Evolutionary conservation across 2,888 invertebrate species (phyloP).

Genomic region (Meteorus colon): DNA sequence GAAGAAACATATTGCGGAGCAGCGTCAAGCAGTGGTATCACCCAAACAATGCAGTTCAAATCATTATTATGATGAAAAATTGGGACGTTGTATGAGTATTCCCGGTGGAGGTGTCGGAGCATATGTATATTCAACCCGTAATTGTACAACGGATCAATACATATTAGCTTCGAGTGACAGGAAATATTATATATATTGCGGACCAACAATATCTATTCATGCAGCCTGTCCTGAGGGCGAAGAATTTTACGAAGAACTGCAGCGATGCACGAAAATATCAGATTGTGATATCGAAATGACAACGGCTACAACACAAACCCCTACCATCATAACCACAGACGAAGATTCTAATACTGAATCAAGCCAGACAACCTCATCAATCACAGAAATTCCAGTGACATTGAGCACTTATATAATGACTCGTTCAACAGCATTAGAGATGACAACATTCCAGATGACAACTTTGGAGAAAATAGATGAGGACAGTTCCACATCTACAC

Average conservation of each 20-base stretch:
- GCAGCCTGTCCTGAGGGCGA: not conserved
- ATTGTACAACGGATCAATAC: not conserved
- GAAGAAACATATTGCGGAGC: not conserved
- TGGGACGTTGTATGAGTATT: conserved; percentile 63
- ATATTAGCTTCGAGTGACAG: too few species aligned
- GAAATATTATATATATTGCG: not conserved
- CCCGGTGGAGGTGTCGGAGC: conserved; percentile 70
- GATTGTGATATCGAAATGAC: not conserved
- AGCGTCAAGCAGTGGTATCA: not conserved
- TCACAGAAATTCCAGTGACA: not conserved
- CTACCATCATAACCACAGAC: not conserved
- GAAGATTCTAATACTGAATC: not conserved
- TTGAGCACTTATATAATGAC: not conserved
- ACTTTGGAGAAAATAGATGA: not conserved
- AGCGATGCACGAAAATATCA: not conserved
- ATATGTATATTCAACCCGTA: not conserved
- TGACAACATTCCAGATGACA: not conserved
- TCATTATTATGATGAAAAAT: conserved; percentile 66
- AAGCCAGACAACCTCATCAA: not conserved
- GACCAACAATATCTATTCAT: not conserved
- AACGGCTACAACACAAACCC: not conserved
- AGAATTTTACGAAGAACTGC: not conserved
- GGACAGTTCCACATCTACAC: not conserved
- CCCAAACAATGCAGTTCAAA: conserved; percentile 50
- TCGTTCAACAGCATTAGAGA: not conserved